These are phyloP conservation scores for Acronicta alni DNA, from an alignment of 2,888 invertebrate genomes.

Conservation along the genomic window DNA sequence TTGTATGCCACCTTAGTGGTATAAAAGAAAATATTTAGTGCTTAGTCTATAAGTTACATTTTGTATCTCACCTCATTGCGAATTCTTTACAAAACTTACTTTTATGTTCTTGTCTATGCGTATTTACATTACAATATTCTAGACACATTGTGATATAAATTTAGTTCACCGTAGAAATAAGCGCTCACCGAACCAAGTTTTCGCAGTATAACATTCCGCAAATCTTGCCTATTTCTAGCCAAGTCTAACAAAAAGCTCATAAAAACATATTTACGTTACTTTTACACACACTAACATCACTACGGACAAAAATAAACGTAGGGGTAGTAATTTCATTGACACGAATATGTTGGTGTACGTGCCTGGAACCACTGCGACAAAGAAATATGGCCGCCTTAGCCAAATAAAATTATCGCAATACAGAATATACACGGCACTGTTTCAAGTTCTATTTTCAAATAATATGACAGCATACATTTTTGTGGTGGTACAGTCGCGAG, in stretches of 20 bases:
- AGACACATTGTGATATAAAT: too few relatives aligned
- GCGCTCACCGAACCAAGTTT: too few relatives aligned
- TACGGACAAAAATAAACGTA: conserved; percentile 28
- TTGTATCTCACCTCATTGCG: too few relatives aligned
- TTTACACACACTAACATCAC: conserved; percentile 5
- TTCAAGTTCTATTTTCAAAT: conserved; percentile 7
- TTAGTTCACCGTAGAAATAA: too few relatives aligned
- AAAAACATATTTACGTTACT: conserved; percentile 8
- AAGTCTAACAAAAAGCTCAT: not conserved
- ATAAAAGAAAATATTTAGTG: too few relatives aligned
- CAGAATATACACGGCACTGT: not conserved
- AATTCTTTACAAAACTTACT: too few relatives aligned
- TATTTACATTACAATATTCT: too few relatives aligned
- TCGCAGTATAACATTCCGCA: not conserved
- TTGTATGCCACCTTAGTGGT: too few relatives aligned
- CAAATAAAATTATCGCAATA: conserved; percentile 31
- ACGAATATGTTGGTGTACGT: conserved; percentile 32
- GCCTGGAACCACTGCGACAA: conserved; percentile 18
- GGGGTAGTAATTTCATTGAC: conserved; percentile 37
- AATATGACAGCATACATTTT: too few relatives aligned
- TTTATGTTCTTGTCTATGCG: too few relatives aligned
- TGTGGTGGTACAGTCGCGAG: too few relatives aligned
- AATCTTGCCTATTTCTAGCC: conserved; percentile 6
- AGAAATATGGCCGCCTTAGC: conserved; percentile 23
- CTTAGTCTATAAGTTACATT: too few relatives aligned